phyloP scores from a whole-genome alignment of 2,888 invertebrate genomes.

The Leucophenga montana region DNA sequence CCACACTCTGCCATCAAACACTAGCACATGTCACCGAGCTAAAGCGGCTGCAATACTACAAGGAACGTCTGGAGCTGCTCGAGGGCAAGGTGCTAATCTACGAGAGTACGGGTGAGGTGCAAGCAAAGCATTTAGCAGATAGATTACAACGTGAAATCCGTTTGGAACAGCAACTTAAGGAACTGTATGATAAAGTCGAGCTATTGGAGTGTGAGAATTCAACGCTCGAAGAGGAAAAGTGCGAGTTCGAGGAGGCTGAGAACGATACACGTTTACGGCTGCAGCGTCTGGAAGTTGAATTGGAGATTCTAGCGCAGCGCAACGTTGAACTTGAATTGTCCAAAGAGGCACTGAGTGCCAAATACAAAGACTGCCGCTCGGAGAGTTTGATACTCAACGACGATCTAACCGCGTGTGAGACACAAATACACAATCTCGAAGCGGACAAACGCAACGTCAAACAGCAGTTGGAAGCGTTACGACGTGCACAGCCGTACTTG shows the following conservation, averaged over 20 bases:
- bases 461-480: constrained; percentile 64
- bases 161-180: constrained; percentile 74
- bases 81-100: constrained; percentile 80
- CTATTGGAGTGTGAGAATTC: constrained; percentile 79
- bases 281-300: constrained; percentile 77
- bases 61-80: constrained; percentile 78
- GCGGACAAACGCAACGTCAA: constrained; percentile 70
- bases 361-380: constrained; percentile 74
- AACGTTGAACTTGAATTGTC: constrained; percentile 76
- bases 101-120: constrained; percentile 79
- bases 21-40: constrained; percentile 70
- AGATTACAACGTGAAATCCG: constrained; percentile 78
- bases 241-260: constrained; percentile 84
- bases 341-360: constrained; percentile 77
- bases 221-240: constrained; percentile 81
- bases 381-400: constrained; percentile 69
- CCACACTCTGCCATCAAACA: constrained; percentile 14
- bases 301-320: constrained; percentile 75
- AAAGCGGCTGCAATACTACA: constrained; percentile 79
- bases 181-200: constrained; percentile 74
- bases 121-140: constrained; percentile 77
- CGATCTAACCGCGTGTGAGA: constrained; percentile 67
- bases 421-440: constrained; percentile 67
- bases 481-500: constrained; percentile 61
- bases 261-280: constrained; percentile 78